Base-by-base conservation (phyloP, 2,797 vertebrate species). In the Pseudopleuronectes americanus region DNA sequence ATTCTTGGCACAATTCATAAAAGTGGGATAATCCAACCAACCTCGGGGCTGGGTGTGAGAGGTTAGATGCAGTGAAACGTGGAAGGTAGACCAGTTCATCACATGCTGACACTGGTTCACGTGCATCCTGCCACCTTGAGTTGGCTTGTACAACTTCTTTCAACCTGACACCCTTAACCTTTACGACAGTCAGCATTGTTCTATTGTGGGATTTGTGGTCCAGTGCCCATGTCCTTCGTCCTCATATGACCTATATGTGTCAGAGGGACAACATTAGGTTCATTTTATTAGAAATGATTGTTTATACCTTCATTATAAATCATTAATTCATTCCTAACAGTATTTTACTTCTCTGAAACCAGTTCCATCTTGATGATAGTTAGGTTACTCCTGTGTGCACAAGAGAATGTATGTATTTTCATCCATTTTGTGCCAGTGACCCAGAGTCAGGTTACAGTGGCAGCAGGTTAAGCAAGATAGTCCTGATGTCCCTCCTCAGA, bases 101-200 rank as follows among this genome's bases (percentile, higher is more conserved):
- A 48, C 17, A 1, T n/a, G 58, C 31, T 77, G 54, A 54, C 59
- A 47, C 13, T 22, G 21, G 13, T 28, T 3, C 45, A 26, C 49
- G 56, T 12, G 53, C 9, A 1, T 51, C 63, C 45, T 23, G 13
- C 57, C 6, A 36, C 22, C 31, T 62, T 33, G 8, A 62, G 48
- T 3, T 48, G 22, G 56, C 47, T 47, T 76, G 31, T 43, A 57
- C 55, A 67, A 57, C 43, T 43, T 63, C 16, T 49, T 31, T 21
- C 2, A 78, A 73, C 24, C 70, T 1, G 26, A 76, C 54, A 66
- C 59, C 41, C 14, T 79, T 57, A 74, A 57, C 74, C 70, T 78
- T 76, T 36, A 4, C 17, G 26, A 45, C 54, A 28, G 62, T 68
- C 63, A 65, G 52, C 13, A 13, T 55, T n/a, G n/a, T 5, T 57